A percentile compares a stretch with the other conserved stretches of the same genome.
phyloP scores from a whole-genome alignment of 1,140 invertebrate species.

The Bombus haemorrhoidalis region DNA sequence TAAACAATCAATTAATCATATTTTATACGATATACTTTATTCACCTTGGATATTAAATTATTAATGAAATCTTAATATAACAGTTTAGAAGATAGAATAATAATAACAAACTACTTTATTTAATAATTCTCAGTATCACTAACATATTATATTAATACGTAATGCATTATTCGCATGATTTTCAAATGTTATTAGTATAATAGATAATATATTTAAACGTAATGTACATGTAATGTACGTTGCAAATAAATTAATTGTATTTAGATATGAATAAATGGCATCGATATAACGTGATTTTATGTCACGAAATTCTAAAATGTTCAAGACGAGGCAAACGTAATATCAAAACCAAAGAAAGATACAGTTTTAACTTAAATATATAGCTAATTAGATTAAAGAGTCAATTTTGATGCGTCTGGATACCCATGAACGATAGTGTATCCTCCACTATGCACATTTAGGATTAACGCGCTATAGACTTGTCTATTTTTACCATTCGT shows the following conservation, averaged over 20 bases:
- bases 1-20: neutral
- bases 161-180: neutral
- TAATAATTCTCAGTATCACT: neutral
- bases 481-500: neutral
- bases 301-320: too few species aligned
- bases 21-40: neutral
- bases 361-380: too few species aligned
- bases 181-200: neutral
- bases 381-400: too few species aligned
- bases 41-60: neutral
- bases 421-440: neutral
- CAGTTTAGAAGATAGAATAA: too few species aligned
- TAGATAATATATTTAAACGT: neutral
- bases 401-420: too few species aligned
- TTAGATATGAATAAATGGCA: too few species aligned
- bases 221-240: too few species aligned
- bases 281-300: too few species aligned
- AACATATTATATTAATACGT: neutral
- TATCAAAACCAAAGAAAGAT: too few species aligned
- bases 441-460: neutral
- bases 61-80: too few species aligned
- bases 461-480: neutral
- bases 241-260: neutral
- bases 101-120: neutral
- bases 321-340: too few species aligned